A percentile compares a stretch with the other conserved stretches of the same genome.
Conservation (phyloP, 2,797 vertebrate genomes). For the Dipus sagitta region DNA sequence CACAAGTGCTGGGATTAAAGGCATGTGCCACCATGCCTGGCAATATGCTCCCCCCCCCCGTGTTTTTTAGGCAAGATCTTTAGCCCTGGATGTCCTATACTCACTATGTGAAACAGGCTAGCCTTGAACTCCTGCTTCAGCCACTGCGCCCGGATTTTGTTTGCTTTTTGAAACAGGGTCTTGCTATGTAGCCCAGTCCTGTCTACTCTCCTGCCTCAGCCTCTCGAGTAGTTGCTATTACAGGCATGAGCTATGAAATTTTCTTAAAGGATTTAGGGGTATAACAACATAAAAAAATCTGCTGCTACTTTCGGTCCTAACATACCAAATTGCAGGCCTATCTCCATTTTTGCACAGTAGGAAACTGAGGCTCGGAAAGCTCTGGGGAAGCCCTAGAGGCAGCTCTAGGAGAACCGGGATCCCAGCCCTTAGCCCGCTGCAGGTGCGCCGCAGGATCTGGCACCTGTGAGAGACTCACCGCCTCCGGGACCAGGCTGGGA, state of each 20-base stretch:
- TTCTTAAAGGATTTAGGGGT: not conserved
- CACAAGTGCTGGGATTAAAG: too few species aligned
- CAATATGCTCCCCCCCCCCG: too few species aligned
- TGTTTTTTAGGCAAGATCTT: too few species aligned
- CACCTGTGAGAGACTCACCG: not conserved
- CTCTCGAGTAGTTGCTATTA: not conserved
- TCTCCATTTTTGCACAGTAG: not conserved
- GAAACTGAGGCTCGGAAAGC: not conserved
- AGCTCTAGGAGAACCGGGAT: too few species aligned
- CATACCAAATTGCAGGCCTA: not conserved
- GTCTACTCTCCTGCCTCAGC: not conserved
- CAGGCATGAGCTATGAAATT: not conserved
- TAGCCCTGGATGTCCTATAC: too few species aligned
- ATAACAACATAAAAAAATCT: not conserved
- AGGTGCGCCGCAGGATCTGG: not conserved
- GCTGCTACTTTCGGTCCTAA: not conserved
- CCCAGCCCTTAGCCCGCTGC: not conserved
- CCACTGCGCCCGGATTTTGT: too few species aligned
- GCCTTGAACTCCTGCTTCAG: not conserved
- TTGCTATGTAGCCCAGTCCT: not conserved
- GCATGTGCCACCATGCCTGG: too few species aligned
- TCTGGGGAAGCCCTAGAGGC: not conserved
- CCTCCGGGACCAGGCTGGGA: not conserved
- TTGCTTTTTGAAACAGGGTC: not conserved
- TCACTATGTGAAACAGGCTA: too few species aligned